Conservation (phyloP, 2,888 invertebrate species). For the Leptinotarsa rubiginosa region DNA sequence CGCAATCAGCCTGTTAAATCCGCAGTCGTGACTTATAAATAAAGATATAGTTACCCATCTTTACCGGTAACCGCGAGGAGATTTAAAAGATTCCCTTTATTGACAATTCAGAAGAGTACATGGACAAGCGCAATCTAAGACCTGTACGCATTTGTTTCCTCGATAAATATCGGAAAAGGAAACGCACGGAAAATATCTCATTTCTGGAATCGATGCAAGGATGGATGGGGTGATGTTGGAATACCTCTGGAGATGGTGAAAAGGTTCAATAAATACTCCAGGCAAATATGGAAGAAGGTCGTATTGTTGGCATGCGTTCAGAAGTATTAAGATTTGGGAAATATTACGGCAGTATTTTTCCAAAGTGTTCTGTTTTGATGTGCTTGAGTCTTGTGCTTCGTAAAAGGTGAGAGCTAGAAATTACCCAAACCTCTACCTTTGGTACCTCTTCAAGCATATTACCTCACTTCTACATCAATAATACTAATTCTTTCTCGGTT, state of each 20-base stretch:
- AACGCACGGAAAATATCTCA: slow-evolving; percentile 47
- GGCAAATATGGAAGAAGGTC: not conserved
- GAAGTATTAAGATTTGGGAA: no score
- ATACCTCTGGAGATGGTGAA: slow-evolving; percentile 16
- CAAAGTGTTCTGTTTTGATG: no score
- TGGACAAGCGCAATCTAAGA: slow-evolving; percentile 51
- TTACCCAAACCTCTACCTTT: no score
- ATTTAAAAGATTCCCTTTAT: slow-evolving; percentile 55
- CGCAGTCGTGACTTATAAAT: slow-evolving; percentile 58
- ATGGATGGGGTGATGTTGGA: slow-evolving; percentile 16
- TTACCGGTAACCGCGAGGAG: slow-evolving; percentile 52
- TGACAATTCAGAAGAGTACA: slow-evolving; percentile 57
- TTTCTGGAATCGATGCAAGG: slow-evolving; percentile 39
- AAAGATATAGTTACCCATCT: slow-evolving; percentile 60
- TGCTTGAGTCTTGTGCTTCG: no score
- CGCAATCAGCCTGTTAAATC: slow-evolving; percentile 52
- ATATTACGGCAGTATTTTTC: no score
- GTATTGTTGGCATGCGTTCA: not conserved
- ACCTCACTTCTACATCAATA: no score
- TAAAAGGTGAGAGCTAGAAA: no score
- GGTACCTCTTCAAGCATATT: no score
- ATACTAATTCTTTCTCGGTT: no score
- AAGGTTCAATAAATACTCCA: not conserved
- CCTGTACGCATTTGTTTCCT: slow-evolving; percentile 55
- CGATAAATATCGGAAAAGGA: slow-evolving; percentile 55